These are phyloP conservation scores for Apis dorsata DNA, from an alignment of 1,140 invertebrate genomes.

Conservation along the genomic window DNA sequence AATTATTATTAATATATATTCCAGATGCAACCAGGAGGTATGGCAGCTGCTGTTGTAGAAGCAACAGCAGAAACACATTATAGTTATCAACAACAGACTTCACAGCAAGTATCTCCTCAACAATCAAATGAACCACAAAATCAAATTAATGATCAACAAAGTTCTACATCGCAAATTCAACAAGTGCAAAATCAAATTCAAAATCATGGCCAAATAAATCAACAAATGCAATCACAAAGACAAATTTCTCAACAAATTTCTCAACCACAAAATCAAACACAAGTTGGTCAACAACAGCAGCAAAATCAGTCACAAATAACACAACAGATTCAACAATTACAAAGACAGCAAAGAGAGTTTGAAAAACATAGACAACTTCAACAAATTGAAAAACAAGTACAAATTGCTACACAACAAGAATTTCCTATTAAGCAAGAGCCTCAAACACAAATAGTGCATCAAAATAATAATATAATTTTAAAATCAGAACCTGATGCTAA, in stretches of 20 bases:
- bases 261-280: conserved; percentile 66
- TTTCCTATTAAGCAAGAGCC: conserved; percentile 61
- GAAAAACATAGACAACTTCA: conserved; percentile 76
- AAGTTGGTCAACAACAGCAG: conserved; percentile 74
- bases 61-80: conserved; percentile 76
- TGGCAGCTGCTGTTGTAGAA: conserved; percentile 75
- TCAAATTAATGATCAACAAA: conserved; percentile 73
- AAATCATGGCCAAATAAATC: conserved; percentile 77
- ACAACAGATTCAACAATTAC: conserved; percentile 76
- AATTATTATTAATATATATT: conserved; percentile 5
- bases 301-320: conserved; percentile 69
- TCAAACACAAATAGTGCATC: conserved; percentile 68
- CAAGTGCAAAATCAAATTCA: conserved; percentile 78
- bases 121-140: conserved; percentile 74
- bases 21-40: conserved; percentile 77
- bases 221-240: conserved; percentile 79
- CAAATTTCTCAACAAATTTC: conserved; percentile 76
- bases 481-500: conserved; percentile 73
- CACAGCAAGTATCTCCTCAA: conserved; percentile 73
- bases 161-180: conserved; percentile 72
- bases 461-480: conserved; percentile 76
- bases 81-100: conserved; percentile 77
- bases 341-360: conserved; percentile 74
- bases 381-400: conserved; percentile 74
- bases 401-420: conserved; percentile 62